phyloP scores from a whole-genome alignment of 2,113 vertebrate genomes.

The Phaetusa simplex region DNA sequence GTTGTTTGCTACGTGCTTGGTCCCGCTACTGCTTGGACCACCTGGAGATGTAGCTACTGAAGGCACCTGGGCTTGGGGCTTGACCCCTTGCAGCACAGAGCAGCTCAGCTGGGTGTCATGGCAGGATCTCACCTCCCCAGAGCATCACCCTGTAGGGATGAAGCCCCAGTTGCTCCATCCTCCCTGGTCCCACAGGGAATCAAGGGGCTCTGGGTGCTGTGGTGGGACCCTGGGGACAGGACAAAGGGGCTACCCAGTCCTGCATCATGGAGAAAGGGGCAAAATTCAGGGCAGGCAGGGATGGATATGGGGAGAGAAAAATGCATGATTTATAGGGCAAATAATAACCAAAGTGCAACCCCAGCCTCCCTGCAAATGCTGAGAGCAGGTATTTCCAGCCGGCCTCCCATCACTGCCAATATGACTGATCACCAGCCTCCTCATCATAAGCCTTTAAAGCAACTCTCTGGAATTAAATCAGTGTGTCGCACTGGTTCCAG shows the following conservation, averaged over 20 bases:
- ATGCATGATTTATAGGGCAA: neutral
- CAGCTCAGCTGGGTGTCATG: neutral
- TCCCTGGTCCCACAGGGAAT: rapidly evolving
- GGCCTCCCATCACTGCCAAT: neutral
- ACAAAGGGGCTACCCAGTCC: neutral
- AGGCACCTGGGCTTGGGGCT: neutral
- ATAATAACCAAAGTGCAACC: neutral
- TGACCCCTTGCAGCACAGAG: neutral
- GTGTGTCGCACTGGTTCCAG: neutral
- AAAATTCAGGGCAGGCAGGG: neutral
- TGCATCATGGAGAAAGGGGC: rapidly evolving
- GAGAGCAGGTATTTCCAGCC: neutral
- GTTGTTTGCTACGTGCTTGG: neutral
- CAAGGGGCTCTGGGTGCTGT: neutral
- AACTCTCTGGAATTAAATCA: neutral
- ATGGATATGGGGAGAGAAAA: neutral
- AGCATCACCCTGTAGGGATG: neutral
- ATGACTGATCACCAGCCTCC: neutral
- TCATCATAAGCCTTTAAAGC: neutral
- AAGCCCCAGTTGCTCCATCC: neutral
- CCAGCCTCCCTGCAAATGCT: neutral
- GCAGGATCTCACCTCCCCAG: neutral
- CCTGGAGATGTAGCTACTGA: neutral
- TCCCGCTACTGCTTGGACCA: neutral
- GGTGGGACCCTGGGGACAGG: neutral